Evolutionary conservation across 2,888 invertebrate genomes (phyloP).

Genomic region (Diploptera punctata): DNA sequence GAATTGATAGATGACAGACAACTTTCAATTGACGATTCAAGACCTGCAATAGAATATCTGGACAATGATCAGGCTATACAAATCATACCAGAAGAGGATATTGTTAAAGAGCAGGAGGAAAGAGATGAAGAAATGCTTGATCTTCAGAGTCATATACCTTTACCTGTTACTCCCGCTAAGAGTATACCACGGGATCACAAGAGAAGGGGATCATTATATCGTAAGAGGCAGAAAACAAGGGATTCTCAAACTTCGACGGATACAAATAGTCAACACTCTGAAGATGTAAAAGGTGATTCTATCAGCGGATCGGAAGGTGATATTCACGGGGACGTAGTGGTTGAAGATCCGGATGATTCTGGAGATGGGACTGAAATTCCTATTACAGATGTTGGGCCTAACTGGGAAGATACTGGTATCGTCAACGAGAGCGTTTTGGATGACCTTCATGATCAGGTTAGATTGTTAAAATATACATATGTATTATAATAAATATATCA

Average conservation of each 20-base stretch:
- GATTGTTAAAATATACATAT: no score
- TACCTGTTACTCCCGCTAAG: constrained; percentile 36
- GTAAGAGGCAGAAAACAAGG: background rate
- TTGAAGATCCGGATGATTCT: background rate
- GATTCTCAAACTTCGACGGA: constrained; percentile 25
- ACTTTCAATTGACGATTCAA: background rate
- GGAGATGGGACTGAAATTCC: background rate
- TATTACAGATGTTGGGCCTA: constrained; percentile 22
- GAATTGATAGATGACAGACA: background rate
- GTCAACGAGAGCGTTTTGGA: constrained; percentile 66
- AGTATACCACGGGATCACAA: constrained; percentile 32
- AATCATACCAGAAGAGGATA: no score
- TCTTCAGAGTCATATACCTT: constrained; percentile 36
- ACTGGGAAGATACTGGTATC: constrained; percentile 68
- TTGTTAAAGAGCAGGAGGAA: no score
- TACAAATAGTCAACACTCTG: background rate
- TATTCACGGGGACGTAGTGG: no score
- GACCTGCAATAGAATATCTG: no score
- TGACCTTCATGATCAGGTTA: constrained; percentile 71
- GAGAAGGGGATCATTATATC: constrained; percentile 19
- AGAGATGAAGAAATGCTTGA: background rate
- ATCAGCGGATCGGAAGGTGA: constrained; percentile 45
- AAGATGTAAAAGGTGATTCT: constrained; percentile 47
- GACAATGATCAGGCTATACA: no score
- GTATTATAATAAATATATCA: no score